phyloP scores from a whole-genome alignment of 1,140 invertebrate species.

The Lycorma delicatula region DNA sequence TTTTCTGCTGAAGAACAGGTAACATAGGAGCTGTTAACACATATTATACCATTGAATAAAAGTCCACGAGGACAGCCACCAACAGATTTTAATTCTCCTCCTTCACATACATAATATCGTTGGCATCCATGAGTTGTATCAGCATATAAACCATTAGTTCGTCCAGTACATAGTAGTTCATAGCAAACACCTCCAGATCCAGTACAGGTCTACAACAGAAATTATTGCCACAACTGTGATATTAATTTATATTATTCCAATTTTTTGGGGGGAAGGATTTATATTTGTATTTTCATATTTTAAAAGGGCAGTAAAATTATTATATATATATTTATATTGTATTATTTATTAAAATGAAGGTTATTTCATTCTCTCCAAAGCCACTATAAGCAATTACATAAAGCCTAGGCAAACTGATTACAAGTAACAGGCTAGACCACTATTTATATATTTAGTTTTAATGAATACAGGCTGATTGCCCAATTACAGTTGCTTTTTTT shows the following conservation, averaged over 20 bases:
- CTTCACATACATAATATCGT: conserved; percentile 33
- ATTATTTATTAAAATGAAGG: background rate
- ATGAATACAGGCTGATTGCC: too few relatives aligned
- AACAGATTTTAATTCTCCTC: conserved; percentile 29
- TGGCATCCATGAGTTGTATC: conserved; percentile 34
- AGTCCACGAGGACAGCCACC: conserved; percentile 40
- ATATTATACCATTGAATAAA: conserved; percentile 38
- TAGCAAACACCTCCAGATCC: conserved; percentile 30
- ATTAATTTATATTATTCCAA: background rate
- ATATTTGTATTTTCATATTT: background rate
- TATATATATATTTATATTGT: background rate
- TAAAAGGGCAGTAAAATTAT: background rate
- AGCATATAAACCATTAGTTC: conserved; percentile 34
- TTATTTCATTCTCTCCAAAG: background rate
- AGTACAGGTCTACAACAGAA: conserved; percentile 25
- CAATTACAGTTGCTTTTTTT: too few relatives aligned
- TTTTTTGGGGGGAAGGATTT: background rate
- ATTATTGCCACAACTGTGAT: background rate
- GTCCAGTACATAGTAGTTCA: conserved; percentile 37
- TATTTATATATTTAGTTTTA: too few relatives aligned
- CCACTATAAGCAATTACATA: too few relatives aligned
- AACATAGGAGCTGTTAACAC: conserved; percentile 37
- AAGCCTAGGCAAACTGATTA: too few relatives aligned
- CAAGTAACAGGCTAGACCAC: too few relatives aligned
- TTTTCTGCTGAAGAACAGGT: conserved; percentile 31